Evolutionary conservation across 2,888 invertebrate species (phyloP).

Genomic region (Apodemia zela): DNA sequence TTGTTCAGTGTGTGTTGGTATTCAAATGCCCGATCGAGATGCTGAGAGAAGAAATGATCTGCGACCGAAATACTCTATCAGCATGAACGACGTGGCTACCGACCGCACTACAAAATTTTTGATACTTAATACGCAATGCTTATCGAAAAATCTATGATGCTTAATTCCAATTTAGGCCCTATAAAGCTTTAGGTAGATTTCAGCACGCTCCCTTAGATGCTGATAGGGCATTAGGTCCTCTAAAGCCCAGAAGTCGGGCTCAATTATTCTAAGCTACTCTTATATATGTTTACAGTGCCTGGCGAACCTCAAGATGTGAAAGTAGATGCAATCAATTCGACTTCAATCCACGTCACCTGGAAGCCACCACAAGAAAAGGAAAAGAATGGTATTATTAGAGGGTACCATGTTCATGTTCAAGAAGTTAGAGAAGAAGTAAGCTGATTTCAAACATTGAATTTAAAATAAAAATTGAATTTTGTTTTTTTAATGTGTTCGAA

Average conservation of each 20-base stretch:
- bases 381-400: conserved; percentile 96
- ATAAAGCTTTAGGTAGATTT: conserved; percentile 65
- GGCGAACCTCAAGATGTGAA: conserved; percentile 97
- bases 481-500: background rate
- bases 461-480: too few species aligned
- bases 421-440: conserved; percentile 92
- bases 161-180: conserved; percentile 56
- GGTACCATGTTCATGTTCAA: conserved; percentile 97
- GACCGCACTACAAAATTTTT: conserved; percentile 56
- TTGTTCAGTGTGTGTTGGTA: conserved; percentile 84
- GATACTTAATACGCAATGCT: conserved; percentile 43
- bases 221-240: conserved; percentile 77
- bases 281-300: conserved; percentile 89
- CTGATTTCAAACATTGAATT: background rate
- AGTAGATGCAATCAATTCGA: conserved; percentile 94
- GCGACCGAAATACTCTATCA: conserved; percentile 73
- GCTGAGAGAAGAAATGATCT: conserved; percentile 69
- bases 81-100: conserved; percentile 69
- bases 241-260: conserved; percentile 41
- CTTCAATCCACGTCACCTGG: conserved; percentile 97
- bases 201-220: conserved; percentile 76
- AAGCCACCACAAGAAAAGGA: conserved; percentile 94
- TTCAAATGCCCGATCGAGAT: conserved; percentile 84
- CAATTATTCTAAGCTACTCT: conserved; percentile 40
- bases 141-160: conserved; percentile 51